Conservation (phyloP, 2,113 vertebrate species). For the Cyprinus carpio region DNA sequence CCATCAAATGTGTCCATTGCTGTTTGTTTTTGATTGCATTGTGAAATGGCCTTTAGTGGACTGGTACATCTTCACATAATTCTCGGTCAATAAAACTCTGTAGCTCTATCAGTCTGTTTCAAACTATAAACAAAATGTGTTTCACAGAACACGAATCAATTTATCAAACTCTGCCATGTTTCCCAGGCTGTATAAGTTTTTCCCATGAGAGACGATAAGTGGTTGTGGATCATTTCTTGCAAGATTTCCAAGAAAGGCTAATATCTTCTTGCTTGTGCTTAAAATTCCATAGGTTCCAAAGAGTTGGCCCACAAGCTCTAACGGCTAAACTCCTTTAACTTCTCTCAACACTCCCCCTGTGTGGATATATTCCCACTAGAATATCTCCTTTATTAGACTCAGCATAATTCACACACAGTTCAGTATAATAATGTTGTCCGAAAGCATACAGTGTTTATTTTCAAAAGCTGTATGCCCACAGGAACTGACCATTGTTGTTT, state of each 20-base stretch:
- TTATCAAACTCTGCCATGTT: background rate
- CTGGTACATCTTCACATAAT: background rate
- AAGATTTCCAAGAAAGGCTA: conserved; percentile 12
- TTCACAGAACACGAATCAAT: background rate
- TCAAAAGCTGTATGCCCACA: conserved; percentile 5
- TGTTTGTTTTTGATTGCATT: background rate
- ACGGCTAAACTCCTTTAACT: background rate
- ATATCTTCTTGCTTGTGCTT: background rate
- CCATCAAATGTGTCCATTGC: background rate
- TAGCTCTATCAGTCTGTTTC: background rate
- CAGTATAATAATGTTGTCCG: background rate
- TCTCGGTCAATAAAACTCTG: conserved; percentile 12
- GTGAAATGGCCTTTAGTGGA: background rate
- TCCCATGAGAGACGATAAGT: background rate
- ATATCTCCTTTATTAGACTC: background rate
- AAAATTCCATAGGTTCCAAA: conserved; percentile 8
- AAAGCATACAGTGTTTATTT: conserved; percentile 18
- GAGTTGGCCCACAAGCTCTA: conserved; percentile 12
- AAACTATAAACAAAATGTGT: conserved; percentile 2
- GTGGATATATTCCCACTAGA: no score
- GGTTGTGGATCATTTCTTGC: background rate
- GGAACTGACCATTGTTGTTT: background rate
- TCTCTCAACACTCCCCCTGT: conserved; percentile 22
- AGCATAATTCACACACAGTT: background rate
- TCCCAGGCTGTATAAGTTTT: background rate